Evolutionary conservation across 2,888 invertebrate genomes (phyloP), one percentile per base, ranked within the genome.

Genomic region (Pasiphila rectangulata): DNA sequence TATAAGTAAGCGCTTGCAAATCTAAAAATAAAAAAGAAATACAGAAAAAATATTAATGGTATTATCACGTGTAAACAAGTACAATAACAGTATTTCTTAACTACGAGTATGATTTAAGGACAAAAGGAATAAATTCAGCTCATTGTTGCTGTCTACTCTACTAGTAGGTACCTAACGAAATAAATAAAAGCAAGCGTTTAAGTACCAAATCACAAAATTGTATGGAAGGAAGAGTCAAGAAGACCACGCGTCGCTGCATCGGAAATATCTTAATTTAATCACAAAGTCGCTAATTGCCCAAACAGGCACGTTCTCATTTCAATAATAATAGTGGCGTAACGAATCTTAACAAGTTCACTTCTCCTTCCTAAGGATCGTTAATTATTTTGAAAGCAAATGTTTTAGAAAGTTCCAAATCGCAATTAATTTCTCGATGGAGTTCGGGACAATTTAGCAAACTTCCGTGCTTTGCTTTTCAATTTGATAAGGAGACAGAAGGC

Each of bases 361-460:
- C 32, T 39, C 43, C 32, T 30, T 57, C 59, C 63, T 61, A 62
- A 54, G 61, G 66, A 54, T 68, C 72, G 63, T 72, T 72, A 71
- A 72, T 73, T 72, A 67, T 74, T 72, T 68, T 63, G 57, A 66
- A 32, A 66, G 51, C 46, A 53, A 72, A 65, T 63, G 51, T 32
- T 32, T 19, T 32, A 32, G 42, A 64, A 67, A 70, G 59, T 75
- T 74, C 57, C 54, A 48, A 55, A 60, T 65, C 61, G 57, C 67
- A 67, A 72, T 74, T 72, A 72, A 73, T 74, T 71, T 62, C 44
- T 34, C 23, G 42, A 48, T 42, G 20, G 63, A 69, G 63, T 71
- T 66, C 36, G 49, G 27, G 57, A 61, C 59, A 57, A 54, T 56
- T 58, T 58, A 49, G 29, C 17, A 39, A 63, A 63, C 52, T 64